Evolutionary conservation across 2,113 vertebrate genomes (phyloP).

Genomic region (Myxocyprinus asiaticus): DNA sequence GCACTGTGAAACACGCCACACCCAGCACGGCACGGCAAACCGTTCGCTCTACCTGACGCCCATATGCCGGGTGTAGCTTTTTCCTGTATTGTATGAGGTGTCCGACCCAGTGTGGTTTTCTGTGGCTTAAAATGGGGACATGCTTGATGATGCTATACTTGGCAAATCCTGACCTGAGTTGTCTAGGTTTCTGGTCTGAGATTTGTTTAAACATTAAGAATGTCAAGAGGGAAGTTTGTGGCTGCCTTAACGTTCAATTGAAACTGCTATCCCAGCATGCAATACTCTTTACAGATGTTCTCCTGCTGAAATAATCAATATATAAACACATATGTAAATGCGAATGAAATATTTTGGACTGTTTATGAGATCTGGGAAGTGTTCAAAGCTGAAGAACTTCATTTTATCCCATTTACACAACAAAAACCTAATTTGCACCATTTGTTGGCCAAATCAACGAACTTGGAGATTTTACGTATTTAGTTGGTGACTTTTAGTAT

Average conservation of each 20-base stretch:
- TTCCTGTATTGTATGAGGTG: not conserved
- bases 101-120: not conserved
- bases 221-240: constrained; percentile 30
- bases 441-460: not conserved
- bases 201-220: not conserved
- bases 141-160: not conserved
- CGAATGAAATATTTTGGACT: not conserved
- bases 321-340: not conserved
- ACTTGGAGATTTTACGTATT: too few relatives aligned
- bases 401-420: not conserved
- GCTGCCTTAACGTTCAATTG: constrained; percentile 59
- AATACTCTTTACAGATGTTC: constrained; percentile 30
- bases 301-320: not conserved
- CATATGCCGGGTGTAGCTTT: not conserved
- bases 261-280: constrained; percentile 66
- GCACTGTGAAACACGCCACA: not conserved
- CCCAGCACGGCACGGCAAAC: not conserved
- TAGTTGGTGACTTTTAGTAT: too few relatives aligned
- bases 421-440: not conserved
- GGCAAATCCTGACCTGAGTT: constrained; percentile 21
- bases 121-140: too few relatives aligned
- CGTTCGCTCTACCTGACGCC: too few relatives aligned
- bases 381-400: too few relatives aligned
- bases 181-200: too few relatives aligned
- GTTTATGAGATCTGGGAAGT: not conserved